Evolutionary conservation across 1,140 invertebrate species (phyloP).

Genomic region (Apis mellifera): DNA sequence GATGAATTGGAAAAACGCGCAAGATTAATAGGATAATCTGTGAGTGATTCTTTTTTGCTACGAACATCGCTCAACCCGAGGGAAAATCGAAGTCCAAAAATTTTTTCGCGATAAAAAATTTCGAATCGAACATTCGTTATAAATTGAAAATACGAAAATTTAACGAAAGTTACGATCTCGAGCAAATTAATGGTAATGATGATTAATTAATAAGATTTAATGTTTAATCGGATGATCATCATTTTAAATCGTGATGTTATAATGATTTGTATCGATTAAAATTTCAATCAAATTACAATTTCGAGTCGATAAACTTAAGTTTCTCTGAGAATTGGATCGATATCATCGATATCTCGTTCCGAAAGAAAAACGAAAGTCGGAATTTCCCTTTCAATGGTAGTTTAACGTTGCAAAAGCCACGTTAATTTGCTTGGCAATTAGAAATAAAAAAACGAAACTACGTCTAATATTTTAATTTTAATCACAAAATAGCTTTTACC

Average conservation of each 20-base stretch:
- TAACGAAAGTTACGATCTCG: neutral
- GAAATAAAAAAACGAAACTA: constrained; percentile 9
- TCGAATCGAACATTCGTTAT: neutral
- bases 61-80: neutral
- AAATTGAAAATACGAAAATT: neutral
- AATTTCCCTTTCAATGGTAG: neutral
- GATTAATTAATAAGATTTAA: constrained; percentile 12
- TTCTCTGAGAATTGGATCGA: neutral
- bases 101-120: neutral
- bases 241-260: neutral
- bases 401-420: neutral
- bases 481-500: constrained; percentile 14
- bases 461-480: constrained; percentile 21
- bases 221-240: neutral
- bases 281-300: constrained; percentile 2
- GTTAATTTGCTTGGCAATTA: neutral
- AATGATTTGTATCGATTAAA: constrained; percentile 7
- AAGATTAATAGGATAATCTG: constrained; percentile 32
- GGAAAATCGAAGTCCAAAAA: neutral
- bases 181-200: neutral
- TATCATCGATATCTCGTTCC: neutral
- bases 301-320: neutral
- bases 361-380: neutral
- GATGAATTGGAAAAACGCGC: neutral
- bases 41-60: neutral